Percentiles rank a stretch among this genome's conserved stretches.
phyloP scores from a whole-genome alignment of 2,113 vertebrate species.

The Pelmatolapia mariae region DNA sequence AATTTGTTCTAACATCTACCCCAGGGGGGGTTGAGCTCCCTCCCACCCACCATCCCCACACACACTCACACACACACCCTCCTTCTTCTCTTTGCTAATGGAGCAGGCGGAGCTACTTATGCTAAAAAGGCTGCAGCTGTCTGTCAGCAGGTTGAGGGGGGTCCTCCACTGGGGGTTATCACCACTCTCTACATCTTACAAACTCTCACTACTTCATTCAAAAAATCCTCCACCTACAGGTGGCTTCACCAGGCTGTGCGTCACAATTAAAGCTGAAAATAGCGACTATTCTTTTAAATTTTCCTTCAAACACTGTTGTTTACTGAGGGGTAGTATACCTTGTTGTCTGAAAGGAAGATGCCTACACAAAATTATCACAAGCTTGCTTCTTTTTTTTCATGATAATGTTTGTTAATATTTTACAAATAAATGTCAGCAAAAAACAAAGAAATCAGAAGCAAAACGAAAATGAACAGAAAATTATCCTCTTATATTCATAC shows the following conservation, averaged over 20 bases:
- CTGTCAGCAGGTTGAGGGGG: slow-evolving; percentile 51
- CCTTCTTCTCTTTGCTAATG: slow-evolving; percentile 60
- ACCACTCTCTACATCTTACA: neutral
- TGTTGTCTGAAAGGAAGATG: neutral
- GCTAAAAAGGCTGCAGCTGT: slow-evolving; percentile 67
- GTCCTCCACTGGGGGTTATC: slow-evolving; percentile 45
- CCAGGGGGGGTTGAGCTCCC: slow-evolving; percentile 45
- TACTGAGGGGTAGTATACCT: neutral
- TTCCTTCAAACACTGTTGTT: neutral
- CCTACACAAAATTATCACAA: neutral
- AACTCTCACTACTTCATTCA: slow-evolving; percentile 9
- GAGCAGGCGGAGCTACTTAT: slow-evolving; percentile 72
- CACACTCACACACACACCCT: slow-evolving; percentile 22
- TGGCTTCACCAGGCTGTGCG: neutral
- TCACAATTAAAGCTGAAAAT: neutral
- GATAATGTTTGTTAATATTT: neutral
- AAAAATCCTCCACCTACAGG: neutral
- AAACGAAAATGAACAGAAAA: neutral
- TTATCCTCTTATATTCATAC: neutral
- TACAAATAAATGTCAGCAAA: neutral
- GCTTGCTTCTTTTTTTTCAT: neutral
- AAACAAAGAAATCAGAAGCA: neutral
- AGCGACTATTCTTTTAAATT: neutral
- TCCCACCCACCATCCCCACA: neutral
- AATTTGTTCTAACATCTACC: slow-evolving; percentile 78